Base-by-base conservation (phyloP, 2,888 invertebrate species). In the Meandrusa payeni region DNA sequence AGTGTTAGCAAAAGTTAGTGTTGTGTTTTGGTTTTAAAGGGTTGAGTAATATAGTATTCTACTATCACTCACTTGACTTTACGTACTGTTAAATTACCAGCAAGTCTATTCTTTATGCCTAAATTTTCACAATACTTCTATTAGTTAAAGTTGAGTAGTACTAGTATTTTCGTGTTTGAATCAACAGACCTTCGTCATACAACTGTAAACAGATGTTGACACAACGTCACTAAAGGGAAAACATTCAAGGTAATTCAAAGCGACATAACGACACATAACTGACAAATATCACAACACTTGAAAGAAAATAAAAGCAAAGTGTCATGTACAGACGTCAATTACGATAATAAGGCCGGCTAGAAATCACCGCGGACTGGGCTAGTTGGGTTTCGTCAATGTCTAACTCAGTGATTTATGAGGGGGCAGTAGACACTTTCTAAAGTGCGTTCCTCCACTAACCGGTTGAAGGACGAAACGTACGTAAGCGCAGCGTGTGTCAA, bases 331-430 rank as follows among this genome's bases (percentile, higher is more conserved):
- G 23, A 24, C 26, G 57, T 57, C 59, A 59, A 59, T 59, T 59
- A 57, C 42, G 41, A 52, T 55, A 54, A 55, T 51, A 39, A 52
- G 47, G 42, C 39, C 31, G 49, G 41, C 41, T 48, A 37, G 46
- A 46, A 51, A 42, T 47, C 48, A 46, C 46, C 46, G 43, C 50
- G 44, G 53, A 43, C 51, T 48, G 41, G 47, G 33, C 53, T 48
- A 49, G 52, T 54, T 50, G 46, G 39, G 62, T 76, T 76, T 70
- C 69, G 68, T 72, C 71, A 73, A 45, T 64, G 76, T 75, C 82
- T 72, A 58, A 73, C 76, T 66, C 37, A 34, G 63, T 78, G 82
- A 82, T 81, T 76, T 72, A 81, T 72, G 72, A 66, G 47, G 59
- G 59, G 59, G 59, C 55, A 55, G 54, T 58, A 54, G 61, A 64